phyloP scores from a whole-genome alignment of 2,888 invertebrate species.

The Willowsia nigromaculata region DNA sequence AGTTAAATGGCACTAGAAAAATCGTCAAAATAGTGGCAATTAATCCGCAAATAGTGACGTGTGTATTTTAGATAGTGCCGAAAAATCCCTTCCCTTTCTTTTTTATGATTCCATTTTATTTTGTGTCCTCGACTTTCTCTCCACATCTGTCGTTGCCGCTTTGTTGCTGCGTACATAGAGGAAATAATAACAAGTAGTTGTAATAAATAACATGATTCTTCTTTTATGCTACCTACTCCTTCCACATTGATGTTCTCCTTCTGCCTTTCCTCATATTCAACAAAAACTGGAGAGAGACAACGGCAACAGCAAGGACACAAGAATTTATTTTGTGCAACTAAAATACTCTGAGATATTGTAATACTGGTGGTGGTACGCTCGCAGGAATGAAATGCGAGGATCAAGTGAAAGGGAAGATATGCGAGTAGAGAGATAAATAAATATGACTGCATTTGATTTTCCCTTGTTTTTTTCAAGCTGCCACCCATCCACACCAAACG shows the following conservation, averaged over 20 bases:
- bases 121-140: neutral
- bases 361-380: neutral
- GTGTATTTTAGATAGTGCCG: no score
- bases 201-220: conserved; percentile 35
- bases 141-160: neutral
- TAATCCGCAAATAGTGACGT: no score
- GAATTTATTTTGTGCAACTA: neutral
- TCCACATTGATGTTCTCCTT: neutral
- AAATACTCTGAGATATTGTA: neutral
- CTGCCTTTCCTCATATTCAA: neutral
- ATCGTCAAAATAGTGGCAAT: no score
- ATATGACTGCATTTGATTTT: conserved; percentile 64
- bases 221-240: neutral
- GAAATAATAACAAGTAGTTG: conserved; percentile 14
- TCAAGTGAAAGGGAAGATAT: neutral
- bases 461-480: conserved; percentile 42
- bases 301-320: neutral
- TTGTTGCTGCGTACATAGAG: neutral
- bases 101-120: conserved; percentile 12
- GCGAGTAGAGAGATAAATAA: no score
- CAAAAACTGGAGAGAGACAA: neutral
- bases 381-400: neutral
- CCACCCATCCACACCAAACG: neutral
- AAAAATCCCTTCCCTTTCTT: no score
- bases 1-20: no score